Evolutionary conservation across 2,797 vertebrate genomes (phyloP), one percentile per base, ranked within the genome.

Genomic region (Acanthiza pusilla): DNA sequence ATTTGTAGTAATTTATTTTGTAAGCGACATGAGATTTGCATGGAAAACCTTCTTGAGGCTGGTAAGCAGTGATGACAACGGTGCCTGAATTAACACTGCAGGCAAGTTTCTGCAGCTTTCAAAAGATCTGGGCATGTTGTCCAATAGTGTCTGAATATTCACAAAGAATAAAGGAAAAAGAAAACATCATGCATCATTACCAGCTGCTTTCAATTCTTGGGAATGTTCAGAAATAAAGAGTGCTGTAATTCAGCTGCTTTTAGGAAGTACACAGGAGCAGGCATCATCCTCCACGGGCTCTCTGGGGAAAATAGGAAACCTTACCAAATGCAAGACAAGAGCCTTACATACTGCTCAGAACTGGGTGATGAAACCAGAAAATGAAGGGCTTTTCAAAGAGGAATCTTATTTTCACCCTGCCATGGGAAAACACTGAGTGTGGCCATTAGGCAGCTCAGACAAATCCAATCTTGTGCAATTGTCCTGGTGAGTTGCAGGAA

Each of bases 321-420:
- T 95, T 63, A 85, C 29, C 27, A 88, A 92, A 85, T 11, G 23
- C 25, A 80, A 47, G 34, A 43, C 25, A 54, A 60, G 43, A 95
- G 21, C 80, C 70, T 80, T 27, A 45, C 43, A 16, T 14, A 9
- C 30, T 94, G 32, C 89, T 81, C 61, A 79, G 73, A 77, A 57
- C 16, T 36, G 26, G 57, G 53, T 30, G 38, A 88, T 89, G 77
- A 51, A 93, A 79, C 66, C 63, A 60, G 30, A 62, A 92, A 78
- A 91, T 53, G 23, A 74, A 93, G 50, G 45, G 26, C 85, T 89
- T 88, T 96, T 82, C 74, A 53, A 93, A 93, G 32, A 67, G 51
- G 70, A 80, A 38, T 48, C 57, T 77, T 91, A 53, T 92, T 92
- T 91, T 45, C 7, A 89, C 62, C 51, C 80, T 80, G 53, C 42